Conservation (phyloP, 2,888 invertebrate species). For the Caenorhabditis sp. region DNA sequence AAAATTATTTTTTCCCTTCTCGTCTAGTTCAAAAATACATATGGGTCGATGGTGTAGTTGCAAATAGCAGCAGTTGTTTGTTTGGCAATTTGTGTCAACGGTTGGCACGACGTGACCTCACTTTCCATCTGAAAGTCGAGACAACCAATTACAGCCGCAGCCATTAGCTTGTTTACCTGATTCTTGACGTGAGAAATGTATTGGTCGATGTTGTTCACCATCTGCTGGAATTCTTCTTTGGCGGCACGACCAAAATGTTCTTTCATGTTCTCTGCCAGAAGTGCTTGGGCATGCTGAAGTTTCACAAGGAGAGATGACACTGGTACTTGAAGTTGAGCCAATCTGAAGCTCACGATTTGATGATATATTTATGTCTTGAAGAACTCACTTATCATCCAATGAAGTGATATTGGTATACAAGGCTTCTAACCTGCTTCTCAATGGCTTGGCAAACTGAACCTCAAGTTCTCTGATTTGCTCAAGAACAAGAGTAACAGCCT, state of each 20-base stretch:
- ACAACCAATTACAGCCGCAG: constrained; percentile 11
- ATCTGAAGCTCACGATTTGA: constrained; percentile 26
- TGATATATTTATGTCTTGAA: no score
- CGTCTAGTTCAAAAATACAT: constrained; percentile 65
- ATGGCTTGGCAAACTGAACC: constrained; percentile 69
- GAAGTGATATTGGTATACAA: constrained; percentile 70
- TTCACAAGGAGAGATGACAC: constrained; percentile 73
- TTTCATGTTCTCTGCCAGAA: constrained; percentile 74
- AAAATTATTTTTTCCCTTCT: background rate
- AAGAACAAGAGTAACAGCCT: constrained; percentile 71
- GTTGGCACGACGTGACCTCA: constrained; percentile 80
- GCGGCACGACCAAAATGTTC: constrained; percentile 73
- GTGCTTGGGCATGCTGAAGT: constrained; percentile 77
- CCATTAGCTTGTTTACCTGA: constrained; percentile 54
- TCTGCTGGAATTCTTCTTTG: constrained; percentile 71
- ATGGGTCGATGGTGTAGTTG: constrained; percentile 78
- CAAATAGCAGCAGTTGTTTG: constrained; percentile 78
- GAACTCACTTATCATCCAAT: constrained; percentile 65
- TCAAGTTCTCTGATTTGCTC: constrained; percentile 75
- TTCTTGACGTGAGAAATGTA: constrained; percentile 72
- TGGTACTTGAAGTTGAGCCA: constrained; percentile 73
- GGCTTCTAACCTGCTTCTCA: constrained; percentile 61
- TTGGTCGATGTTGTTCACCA: constrained; percentile 68
- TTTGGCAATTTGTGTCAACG: constrained; percentile 74
- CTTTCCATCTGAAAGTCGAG: constrained; percentile 69